Evolutionary conservation across 2,888 invertebrate species (phyloP).

Genomic region (Phorcus lineatus): DNA sequence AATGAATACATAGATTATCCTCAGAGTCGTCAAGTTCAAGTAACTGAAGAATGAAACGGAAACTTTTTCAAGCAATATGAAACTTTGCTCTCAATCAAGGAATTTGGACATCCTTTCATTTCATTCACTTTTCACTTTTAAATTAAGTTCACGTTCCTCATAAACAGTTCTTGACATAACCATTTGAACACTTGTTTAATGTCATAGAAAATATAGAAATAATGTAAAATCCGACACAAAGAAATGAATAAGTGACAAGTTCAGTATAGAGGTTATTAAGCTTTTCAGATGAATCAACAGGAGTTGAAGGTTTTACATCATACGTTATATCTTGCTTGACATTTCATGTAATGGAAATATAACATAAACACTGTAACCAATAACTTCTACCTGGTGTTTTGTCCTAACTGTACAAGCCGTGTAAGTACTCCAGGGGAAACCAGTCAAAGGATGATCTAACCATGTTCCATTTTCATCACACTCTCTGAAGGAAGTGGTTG

Average conservation of each 20-base stretch:
- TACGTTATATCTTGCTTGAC: not conserved
- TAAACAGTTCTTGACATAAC: not conserved
- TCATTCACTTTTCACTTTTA: too few relatives aligned
- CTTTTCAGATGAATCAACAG: not conserved
- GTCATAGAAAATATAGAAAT: too few relatives aligned
- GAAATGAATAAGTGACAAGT: too few relatives aligned
- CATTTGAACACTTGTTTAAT: not conserved
- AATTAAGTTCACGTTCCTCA: too few relatives aligned
- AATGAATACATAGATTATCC: conserved; percentile 50
- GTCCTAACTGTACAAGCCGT: conserved; percentile 48
- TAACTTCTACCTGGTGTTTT: conserved; percentile 40
- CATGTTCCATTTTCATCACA: conserved; percentile 58
- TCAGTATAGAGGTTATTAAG: too few relatives aligned
- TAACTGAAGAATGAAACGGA: not conserved
- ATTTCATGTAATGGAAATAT: not conserved
- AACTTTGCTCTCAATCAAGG: too few relatives aligned
- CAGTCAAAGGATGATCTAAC: conserved; percentile 47
- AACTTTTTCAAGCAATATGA: not conserved
- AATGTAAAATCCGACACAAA: too few relatives aligned
- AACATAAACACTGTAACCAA: too few relatives aligned
- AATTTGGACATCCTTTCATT: too few relatives aligned
- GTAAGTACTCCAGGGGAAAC: conserved; percentile 52
- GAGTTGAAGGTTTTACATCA: not conserved
- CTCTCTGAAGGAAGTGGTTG: conserved; percentile 38
- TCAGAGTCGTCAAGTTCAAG: conserved; percentile 26